These are phyloP conservation scores for Clarias batrachus DNA, from an alignment of 2,113 vertebrate genomes.

Conservation along the genomic window DNA sequence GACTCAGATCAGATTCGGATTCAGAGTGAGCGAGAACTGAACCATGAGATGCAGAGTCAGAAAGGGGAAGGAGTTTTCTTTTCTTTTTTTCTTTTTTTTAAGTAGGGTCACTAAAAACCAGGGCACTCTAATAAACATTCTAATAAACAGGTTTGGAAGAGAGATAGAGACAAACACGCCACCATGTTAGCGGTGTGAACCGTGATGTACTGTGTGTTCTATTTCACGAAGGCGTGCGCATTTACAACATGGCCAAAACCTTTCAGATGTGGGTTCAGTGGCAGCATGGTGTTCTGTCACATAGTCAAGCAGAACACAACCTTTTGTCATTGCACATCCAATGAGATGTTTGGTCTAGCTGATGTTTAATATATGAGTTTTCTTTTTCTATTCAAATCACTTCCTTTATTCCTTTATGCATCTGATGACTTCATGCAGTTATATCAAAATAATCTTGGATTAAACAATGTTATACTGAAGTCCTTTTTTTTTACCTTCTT, in stretches of 20 bases:
- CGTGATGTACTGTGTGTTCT: neutral
- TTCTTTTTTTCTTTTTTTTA: neutral
- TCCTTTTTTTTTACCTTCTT: no score
- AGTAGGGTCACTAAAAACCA: conserved; percentile 23
- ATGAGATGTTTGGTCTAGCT: neutral
- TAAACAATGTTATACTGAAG: neutral
- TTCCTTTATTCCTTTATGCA: neutral
- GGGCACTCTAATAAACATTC: conserved; percentile 22
- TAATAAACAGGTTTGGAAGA: conserved; percentile 44
- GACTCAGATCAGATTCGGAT: conserved; percentile 26
- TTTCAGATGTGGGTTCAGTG: neutral
- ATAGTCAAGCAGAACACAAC: neutral
- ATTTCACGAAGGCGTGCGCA: conserved; percentile 17
- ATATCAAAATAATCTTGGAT: neutral
- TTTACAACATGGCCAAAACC: conserved; percentile 1
- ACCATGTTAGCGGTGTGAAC: conserved; percentile 26
- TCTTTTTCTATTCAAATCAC: neutral
- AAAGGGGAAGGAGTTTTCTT: conserved; percentile 3
- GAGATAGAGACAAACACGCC: conserved; percentile 29
- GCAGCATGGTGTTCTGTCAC: no score
- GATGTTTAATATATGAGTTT: neutral
- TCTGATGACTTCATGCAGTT: neutral
- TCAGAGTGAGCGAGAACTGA: neutral
- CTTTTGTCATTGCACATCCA: neutral
- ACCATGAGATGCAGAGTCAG: neutral